Conservation (phyloP, 2,888 invertebrate species). For the Tenthredo distinguenda region DNA sequence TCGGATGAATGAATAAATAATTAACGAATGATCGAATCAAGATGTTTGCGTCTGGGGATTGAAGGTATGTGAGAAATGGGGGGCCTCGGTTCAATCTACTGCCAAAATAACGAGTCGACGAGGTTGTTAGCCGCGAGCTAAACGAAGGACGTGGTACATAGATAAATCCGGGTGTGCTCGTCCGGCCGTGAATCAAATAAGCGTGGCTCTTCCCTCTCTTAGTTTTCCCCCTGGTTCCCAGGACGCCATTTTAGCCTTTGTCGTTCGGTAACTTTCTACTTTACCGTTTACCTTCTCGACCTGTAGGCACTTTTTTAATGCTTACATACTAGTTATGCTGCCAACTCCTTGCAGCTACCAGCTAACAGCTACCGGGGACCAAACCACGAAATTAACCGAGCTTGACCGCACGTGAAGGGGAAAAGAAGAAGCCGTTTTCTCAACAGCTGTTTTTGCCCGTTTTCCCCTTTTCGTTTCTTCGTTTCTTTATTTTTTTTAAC, state of each 20-base stretch:
- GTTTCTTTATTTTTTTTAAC: neutral
- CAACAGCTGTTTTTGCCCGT: neutral
- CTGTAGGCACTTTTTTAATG: conserved; percentile 7
- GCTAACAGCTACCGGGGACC: neutral
- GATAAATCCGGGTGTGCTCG: conserved; percentile 33
- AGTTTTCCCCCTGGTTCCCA: neutral
- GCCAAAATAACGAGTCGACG: conserved; percentile 29
- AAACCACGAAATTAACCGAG: conserved; percentile 8
- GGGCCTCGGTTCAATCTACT: too few relatives aligned
- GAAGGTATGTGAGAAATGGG: too few relatives aligned
- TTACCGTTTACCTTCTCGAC: conserved; percentile 2
- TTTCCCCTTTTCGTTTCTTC: neutral
- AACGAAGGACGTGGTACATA: neutral
- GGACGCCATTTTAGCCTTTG: neutral
- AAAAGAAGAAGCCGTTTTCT: neutral
- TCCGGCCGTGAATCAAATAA: conserved; percentile 42
- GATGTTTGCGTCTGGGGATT: too few relatives aligned
- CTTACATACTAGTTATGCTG: neutral
- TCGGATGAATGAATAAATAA: neutral
- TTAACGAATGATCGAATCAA: too few relatives aligned
- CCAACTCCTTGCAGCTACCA: neutral
- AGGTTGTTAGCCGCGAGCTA: conserved; percentile 15
- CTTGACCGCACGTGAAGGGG: neutral
- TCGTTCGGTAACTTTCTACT: conserved; percentile 17
- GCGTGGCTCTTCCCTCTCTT: neutral